Conservation (phyloP, 2,888 invertebrate species). For the Acronicta aceris region DNA sequence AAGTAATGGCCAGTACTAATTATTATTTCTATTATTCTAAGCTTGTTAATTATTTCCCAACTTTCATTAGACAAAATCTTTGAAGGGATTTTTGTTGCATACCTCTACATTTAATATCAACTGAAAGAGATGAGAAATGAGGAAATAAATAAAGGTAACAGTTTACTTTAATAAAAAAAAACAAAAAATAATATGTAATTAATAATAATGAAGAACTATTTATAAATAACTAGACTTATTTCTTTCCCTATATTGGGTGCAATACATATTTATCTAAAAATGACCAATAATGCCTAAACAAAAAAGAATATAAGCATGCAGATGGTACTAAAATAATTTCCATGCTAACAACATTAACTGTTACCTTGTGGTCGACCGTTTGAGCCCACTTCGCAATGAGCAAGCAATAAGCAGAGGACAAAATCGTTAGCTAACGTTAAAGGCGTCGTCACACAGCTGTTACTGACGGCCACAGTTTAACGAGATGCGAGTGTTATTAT, state of each 20-base stretch:
- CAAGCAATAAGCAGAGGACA: conserved; percentile 84
- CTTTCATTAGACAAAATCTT: too few relatives aligned
- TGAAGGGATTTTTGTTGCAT: not conserved
- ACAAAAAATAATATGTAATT: not conserved
- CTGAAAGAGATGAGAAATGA: not conserved
- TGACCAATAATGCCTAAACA: conserved; percentile 1
- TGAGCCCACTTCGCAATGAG: conserved; percentile 84
- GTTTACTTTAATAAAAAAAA: conserved; percentile 2
- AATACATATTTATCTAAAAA: conserved; percentile 12
- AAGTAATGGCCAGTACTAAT: too few relatives aligned
- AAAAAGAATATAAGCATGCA: conserved; percentile 43
- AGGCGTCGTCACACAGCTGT: conserved; percentile 40
- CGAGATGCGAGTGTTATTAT: not conserved
- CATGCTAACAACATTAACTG: conserved; percentile 62
- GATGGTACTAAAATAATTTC: conserved; percentile 44
- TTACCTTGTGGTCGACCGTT: conserved; percentile 86
- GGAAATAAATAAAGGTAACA: conserved; percentile 10
- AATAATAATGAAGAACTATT: conserved; percentile 8
- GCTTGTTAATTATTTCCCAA: too few relatives aligned
- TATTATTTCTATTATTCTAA: too few relatives aligned
- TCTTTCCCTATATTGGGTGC: conserved; percentile 11
- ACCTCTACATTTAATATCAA: not conserved
- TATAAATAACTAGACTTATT: not conserved
- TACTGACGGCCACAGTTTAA: not conserved
- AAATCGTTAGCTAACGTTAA: conserved; percentile 70